Evolutionary conservation across 2,797 vertebrate species (phyloP).

Genomic region (Acipenser ruthenus): DNA sequence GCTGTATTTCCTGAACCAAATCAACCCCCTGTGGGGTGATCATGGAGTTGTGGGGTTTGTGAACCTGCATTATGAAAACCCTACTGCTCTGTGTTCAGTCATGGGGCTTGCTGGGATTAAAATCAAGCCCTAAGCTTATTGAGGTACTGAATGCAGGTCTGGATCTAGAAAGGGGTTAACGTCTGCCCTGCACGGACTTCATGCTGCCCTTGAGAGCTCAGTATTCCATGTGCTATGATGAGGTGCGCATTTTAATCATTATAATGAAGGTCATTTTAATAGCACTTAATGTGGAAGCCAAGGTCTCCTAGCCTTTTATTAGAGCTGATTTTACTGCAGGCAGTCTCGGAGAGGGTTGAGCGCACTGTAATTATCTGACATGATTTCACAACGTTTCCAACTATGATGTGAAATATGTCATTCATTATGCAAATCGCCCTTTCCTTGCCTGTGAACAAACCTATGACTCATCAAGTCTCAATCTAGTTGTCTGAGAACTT

Average conservation of each 20-base stretch:
- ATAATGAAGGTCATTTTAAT: slow-evolving; percentile 4
- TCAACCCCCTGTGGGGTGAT: no score
- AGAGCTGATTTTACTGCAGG: slow-evolving; percentile 3
- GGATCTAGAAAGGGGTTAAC: no score
- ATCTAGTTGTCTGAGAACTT: no score
- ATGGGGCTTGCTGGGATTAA: no score
- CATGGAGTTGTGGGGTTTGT: no score
- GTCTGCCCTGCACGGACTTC: not conserved
- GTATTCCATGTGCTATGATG: not conserved
- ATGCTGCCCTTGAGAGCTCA: slow-evolving; percentile 6
- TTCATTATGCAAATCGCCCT: not conserved
- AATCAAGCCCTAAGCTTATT: no score
- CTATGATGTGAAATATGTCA: slow-evolving; percentile 5
- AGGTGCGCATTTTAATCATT: slow-evolving; percentile 3
- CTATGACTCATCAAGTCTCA: no score
- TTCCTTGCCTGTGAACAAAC: no score
- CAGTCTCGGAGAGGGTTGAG: slow-evolving; percentile 1
- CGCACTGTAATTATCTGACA: not conserved
- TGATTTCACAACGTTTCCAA: not conserved
- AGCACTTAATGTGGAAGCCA: not conserved
- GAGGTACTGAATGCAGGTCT: no score
- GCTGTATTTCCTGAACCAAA: no score
- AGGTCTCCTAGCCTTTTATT: slow-evolving; percentile 1
- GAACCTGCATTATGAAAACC: no score
- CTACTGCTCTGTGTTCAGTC: no score